Evolutionary conservation across 1,140 invertebrate species (phyloP).

Genomic region (Protaetia brevitarsis): DNA sequence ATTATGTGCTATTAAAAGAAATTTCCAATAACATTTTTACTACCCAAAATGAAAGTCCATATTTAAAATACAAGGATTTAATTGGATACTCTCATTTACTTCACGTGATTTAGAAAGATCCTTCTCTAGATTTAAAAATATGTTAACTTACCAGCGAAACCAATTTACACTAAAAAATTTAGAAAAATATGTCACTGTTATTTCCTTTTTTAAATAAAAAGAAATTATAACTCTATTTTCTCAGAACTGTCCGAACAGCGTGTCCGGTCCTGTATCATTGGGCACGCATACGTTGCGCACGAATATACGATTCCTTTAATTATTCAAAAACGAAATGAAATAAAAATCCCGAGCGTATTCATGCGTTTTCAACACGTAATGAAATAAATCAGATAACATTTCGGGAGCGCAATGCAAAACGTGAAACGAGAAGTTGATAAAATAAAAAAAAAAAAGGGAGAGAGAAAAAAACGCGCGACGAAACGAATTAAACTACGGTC

Average conservation of each 20-base stretch:
- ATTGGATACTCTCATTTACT: no score
- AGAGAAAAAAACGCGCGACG: neutral
- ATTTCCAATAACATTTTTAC: no score
- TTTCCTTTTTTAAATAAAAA: no score
- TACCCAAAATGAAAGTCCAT: no score
- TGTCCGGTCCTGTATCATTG: neutral
- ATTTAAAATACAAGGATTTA: no score
- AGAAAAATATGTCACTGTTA: no score
- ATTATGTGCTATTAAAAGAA: no score
- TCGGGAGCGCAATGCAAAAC: conserved; percentile 19
- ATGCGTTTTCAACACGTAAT: conserved; percentile 23
- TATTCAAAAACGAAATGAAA: conserved; percentile 19
- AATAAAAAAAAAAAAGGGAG: neutral
- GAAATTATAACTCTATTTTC: neutral
- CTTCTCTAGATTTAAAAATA: no score
- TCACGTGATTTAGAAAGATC: no score
- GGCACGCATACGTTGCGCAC: neutral
- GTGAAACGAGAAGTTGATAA: conserved; percentile 20
- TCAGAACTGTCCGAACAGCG: neutral
- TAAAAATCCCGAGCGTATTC: conserved; percentile 11
- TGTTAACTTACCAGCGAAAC: no score
- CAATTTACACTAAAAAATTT: neutral
- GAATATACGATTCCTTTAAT: conserved; percentile 17
- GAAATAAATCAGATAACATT: conserved; percentile 22
- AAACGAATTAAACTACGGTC: conserved; percentile 4